Conservation (phyloP, 1,140 invertebrate species). For the Drosophila orosa region DNA sequence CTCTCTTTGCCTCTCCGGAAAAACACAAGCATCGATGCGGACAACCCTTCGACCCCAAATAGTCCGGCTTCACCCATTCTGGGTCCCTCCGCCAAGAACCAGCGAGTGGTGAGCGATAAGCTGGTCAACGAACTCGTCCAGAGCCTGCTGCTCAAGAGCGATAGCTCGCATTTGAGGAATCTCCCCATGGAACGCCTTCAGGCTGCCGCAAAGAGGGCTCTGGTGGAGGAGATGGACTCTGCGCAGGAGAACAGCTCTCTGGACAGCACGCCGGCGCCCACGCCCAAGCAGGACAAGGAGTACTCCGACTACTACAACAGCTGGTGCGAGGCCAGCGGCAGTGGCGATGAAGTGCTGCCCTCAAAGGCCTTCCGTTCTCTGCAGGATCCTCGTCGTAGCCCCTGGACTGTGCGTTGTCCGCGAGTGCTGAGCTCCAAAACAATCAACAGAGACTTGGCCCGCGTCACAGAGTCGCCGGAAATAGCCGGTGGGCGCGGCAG, state of each 20-base stretch:
- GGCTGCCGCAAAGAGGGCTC: constrained; percentile 85
- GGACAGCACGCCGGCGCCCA: constrained; percentile 83
- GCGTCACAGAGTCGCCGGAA: constrained; percentile 81
- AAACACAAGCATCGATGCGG: constrained; percentile 81
- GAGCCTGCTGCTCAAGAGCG: constrained; percentile 85
- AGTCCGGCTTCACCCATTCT: constrained; percentile 85
- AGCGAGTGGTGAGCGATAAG: constrained; percentile 84
- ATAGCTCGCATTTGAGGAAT: constrained; percentile 85
- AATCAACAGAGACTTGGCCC: constrained; percentile 84
- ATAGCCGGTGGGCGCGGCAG: constrained; percentile 62
- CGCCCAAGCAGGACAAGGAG: constrained; percentile 84
- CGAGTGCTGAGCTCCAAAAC: constrained; percentile 86
- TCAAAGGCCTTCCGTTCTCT: constrained; percentile 85
- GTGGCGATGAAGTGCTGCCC: constrained; percentile 85
- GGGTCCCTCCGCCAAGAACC: constrained; percentile 59
- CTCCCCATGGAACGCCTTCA: constrained; percentile 86
- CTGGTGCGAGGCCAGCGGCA: constrained; percentile 85
- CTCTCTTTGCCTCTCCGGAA: constrained; percentile 84
- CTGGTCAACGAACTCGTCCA: constrained; percentile 86
- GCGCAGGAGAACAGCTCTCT: constrained; percentile 79
- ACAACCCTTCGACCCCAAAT: constrained; percentile 85
- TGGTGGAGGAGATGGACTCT: constrained; percentile 85
- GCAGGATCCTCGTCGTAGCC: constrained; percentile 73
- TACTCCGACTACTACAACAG: constrained; percentile 87
- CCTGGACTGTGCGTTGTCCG: constrained; percentile 85